Conservation (phyloP, 2,113 vertebrate species). For the Sterna hirundo region DNA sequence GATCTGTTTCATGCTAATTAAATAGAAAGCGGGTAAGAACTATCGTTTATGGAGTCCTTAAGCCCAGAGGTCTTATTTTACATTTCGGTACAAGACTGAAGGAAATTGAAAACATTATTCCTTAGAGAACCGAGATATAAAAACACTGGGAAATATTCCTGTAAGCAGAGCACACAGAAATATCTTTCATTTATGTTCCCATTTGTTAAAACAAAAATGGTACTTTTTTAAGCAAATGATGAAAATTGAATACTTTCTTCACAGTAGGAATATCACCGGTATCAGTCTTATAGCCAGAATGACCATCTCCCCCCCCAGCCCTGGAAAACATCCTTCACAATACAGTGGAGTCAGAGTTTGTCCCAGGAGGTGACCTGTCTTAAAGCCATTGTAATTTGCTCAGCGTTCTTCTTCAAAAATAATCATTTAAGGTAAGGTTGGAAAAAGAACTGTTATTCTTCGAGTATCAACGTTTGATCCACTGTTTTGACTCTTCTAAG, state of each 20-base stretch:
- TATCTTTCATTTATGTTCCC: constrained; percentile 39
- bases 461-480: background rate
- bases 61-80: constrained; percentile 63
- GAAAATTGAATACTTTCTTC: constrained; percentile 31
- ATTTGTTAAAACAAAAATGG: constrained; percentile 43
- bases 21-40: constrained; percentile 27
- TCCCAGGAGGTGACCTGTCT: background rate
- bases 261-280: constrained; percentile 1
- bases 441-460: background rate
- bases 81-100: constrained; percentile 42
- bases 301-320: background rate
- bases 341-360: background rate
- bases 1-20: constrained; percentile 59
- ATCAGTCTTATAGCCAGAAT: background rate
- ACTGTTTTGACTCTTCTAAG: constrained; percentile 51
- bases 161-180: constrained; percentile 38
- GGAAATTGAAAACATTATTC: constrained; percentile 62
- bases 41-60: constrained; percentile 40
- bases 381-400: background rate
- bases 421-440: background rate
- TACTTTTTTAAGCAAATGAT: constrained; percentile 61
- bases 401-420: background rate
- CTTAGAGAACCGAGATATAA: constrained; percentile 37
- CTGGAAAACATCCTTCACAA: background rate
- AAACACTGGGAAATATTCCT: constrained; percentile 58